phyloP scores from a whole-genome alignment of 2,797 vertebrate species.

The Threskiornis aethiopicus region DNA sequence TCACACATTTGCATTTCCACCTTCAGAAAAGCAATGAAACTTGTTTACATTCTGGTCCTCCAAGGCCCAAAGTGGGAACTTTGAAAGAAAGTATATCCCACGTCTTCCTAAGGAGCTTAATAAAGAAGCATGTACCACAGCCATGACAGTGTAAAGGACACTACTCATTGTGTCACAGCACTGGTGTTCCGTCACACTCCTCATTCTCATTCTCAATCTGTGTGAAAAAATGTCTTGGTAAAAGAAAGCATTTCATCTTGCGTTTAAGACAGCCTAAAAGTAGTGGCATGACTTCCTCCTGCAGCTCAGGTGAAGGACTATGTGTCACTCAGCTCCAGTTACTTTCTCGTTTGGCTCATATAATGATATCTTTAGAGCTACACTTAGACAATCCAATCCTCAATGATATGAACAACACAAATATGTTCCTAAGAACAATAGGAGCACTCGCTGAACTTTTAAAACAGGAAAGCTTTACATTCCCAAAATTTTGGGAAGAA shows the following conservation, averaged over 20 bases:
- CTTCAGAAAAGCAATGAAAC: neutral
- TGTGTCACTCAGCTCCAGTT: neutral
- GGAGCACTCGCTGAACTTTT: neutral
- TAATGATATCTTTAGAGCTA: neutral
- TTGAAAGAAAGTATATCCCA: neutral
- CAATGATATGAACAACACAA: neutral
- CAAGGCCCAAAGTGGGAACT: neutral
- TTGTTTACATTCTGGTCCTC: neutral
- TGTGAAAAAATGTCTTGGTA: neutral
- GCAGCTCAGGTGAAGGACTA: neutral
- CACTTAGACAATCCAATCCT: neutral
- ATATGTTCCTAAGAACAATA: neutral
- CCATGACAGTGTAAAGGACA: neutral
- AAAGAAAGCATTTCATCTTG: neutral
- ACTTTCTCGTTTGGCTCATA: neutral
- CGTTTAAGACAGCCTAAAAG: neutral
- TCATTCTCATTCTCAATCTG: neutral
- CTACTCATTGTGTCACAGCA: neutral
- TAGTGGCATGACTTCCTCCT: neutral
- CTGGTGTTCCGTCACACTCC: neutral
- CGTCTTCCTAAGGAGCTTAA: neutral
- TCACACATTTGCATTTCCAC: neutral
- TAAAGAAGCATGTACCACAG: neutral
- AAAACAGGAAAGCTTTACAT: neutral
- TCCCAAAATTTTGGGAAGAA: neutral